Percentiles rank a stretch among this genome's conserved stretches.
phyloP scores from a whole-genome alignment of 1,140 invertebrate genomes.

The Pentalonia nigronervosa region DNA sequence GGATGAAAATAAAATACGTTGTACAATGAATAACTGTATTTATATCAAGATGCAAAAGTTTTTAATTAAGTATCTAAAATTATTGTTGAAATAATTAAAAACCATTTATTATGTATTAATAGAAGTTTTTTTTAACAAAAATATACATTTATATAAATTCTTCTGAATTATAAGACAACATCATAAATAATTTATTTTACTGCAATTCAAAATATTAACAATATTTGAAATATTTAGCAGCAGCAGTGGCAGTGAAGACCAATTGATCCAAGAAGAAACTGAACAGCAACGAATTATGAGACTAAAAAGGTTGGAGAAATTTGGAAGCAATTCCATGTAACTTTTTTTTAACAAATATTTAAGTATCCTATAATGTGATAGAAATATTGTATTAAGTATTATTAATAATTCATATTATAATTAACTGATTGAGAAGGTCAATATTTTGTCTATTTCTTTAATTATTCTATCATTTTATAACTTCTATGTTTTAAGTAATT shows the following conservation, averaged over 20 bases:
- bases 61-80: not conserved
- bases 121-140: not conserved
- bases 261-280: slow-evolving; percentile 27
- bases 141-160: not conserved
- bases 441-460: not conserved
- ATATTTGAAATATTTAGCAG: not conserved
- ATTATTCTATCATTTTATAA: not conserved
- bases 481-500: not conserved
- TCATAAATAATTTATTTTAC: not conserved
- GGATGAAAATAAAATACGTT: not conserved
- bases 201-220: not conserved
- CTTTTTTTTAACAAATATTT: not conserved
- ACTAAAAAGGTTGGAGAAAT: slow-evolving; percentile 52
- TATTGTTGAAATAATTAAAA: not conserved
- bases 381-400: not conserved
- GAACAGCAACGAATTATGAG: slow-evolving; percentile 49
- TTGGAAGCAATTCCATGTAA: slow-evolving; percentile 3
- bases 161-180: not conserved
- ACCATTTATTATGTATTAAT: not conserved
- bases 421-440: not conserved
- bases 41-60: not conserved
- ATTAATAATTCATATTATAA: not conserved
- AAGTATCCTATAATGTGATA: not conserved
- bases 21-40: not conserved
- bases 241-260: not conserved